A percentile compares a stretch with the other conserved stretches of the same genome.
phyloP scores from a whole-genome alignment of 1,140 invertebrate species.

The Listronotus bonariensis region DNA sequence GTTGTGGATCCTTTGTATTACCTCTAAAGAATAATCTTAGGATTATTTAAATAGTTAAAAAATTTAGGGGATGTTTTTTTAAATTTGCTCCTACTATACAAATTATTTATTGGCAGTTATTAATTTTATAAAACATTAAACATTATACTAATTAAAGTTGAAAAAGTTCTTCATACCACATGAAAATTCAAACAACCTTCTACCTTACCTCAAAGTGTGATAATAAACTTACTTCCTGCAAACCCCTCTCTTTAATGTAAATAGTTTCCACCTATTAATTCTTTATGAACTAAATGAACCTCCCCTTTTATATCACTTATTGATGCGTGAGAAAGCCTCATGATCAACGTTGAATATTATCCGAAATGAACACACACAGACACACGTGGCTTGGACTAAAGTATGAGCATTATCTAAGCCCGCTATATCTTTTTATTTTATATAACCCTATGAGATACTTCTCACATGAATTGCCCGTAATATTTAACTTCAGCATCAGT shows the following conservation, averaged over 20 bases:
- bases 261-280: conserved; percentile 34
- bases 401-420: conserved; percentile 3
- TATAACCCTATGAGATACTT: conserved; percentile 6
- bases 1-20: too few relatives aligned
- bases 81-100: too few relatives aligned
- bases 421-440: conserved; percentile 7
- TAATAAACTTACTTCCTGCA: neutral
- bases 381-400: conserved; percentile 12
- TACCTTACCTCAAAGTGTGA: neutral
- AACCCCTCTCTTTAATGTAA: neutral
- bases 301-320: conserved; percentile 23
- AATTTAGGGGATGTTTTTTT: too few relatives aligned
- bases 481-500: conserved; percentile 19
- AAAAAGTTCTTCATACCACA: too few relatives aligned
- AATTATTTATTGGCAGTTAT: too few relatives aligned
- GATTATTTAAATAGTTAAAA: too few relatives aligned
- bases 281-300: conserved; percentile 22
- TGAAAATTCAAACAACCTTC: too few relatives aligned
- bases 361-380: conserved; percentile 25
- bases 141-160: too few relatives aligned
- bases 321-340: conserved; percentile 32
- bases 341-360: conserved; percentile 15
- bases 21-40: too few relatives aligned
- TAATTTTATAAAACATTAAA: too few relatives aligned
- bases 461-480: conserved; percentile 21